A percentile compares a stretch with the other conserved stretches of the same genome.
phyloP scores from a whole-genome alignment of 2,113 vertebrate species.

The Bubalus kerabau region DNA sequence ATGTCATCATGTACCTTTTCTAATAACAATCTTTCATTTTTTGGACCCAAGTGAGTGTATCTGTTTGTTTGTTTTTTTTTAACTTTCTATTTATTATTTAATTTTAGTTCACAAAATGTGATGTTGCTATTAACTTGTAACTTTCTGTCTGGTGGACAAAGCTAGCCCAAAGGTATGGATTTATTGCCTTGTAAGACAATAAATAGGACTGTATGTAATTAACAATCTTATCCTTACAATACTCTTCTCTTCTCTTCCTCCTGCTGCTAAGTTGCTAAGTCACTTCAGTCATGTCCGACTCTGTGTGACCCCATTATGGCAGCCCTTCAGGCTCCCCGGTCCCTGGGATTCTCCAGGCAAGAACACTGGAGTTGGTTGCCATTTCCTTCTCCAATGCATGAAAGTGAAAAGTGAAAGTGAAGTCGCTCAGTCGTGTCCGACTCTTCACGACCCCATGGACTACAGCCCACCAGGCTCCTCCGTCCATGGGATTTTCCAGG shows the following conservation, averaged over 20 bases:
- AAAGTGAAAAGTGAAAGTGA: too few relatives aligned
- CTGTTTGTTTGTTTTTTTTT: background rate
- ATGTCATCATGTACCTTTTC: background rate
- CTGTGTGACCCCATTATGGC: too few relatives aligned
- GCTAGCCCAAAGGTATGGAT: background rate
- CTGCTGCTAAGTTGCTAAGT: too few relatives aligned
- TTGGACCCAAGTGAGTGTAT: background rate
- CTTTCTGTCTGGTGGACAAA: background rate
- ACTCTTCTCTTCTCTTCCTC: background rate
- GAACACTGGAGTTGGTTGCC: too few relatives aligned
- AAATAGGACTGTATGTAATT: background rate
- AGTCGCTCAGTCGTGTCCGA: too few relatives aligned
- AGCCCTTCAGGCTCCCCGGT: too few relatives aligned
- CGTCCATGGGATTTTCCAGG: too few relatives aligned
- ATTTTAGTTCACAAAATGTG: background rate
- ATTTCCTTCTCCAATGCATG: too few relatives aligned
- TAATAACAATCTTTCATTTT: background rate
- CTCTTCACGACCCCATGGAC: too few relatives aligned
- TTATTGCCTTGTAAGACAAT: background rate
- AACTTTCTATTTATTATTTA: background rate
- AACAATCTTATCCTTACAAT: background rate
- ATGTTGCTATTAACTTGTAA: background rate
- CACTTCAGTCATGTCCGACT: too few relatives aligned
- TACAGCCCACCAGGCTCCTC: too few relatives aligned
- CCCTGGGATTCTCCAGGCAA: too few relatives aligned